Base-by-base conservation (phyloP, 2,888 invertebrate species). In the Apeira syringaria region DNA sequence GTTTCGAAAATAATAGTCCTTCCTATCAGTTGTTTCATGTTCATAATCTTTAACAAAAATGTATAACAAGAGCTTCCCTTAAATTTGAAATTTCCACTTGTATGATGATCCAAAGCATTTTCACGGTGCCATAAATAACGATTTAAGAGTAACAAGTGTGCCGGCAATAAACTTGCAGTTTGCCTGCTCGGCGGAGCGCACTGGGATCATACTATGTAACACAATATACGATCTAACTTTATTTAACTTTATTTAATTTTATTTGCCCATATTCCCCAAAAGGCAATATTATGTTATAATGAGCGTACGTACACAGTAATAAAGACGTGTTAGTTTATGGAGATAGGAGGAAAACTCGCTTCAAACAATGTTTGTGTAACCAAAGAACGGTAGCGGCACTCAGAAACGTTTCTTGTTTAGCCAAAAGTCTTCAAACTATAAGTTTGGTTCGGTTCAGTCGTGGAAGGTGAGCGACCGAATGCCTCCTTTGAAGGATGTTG, bases 401-500 rank as follows among this genome's bases (percentile, higher is more conserved):
- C 29, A 3, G 7, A 33, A 33, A 31, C n/a, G 27, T n/a, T 13
- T 29, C 11, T 29, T 29, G 29, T 29, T 28, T 8, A 40, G 43
- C 47, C 39, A 31, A 42, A 45, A 48, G 28, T 39, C 42, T 36
- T 40, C 49, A 47, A 54, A 58, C 49, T 50, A 45, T 41, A 42
- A 59, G 47, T 55, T 57, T 37, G 47, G 46, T 40, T 50, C 36
- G 44, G 37, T 54, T 46, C 56, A 59, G 61, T 64, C 46, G 53
- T 41, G 49, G 46, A 56, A 56, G 48, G 56, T 37, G 35, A 7
- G 27, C 18, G 39, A 49, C 50, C 49, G 41, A 48, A 43, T 53
- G 37, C 30, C 26, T 31, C 22, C 50, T 58, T 52, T 60, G 39
- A 51, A 60, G 44, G 51, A 50, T 53, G 48, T 56, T 60, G 61